phyloP scores from a whole-genome alignment of 2,113 vertebrate genomes.

The Brienomyrus longianalis region DNA sequence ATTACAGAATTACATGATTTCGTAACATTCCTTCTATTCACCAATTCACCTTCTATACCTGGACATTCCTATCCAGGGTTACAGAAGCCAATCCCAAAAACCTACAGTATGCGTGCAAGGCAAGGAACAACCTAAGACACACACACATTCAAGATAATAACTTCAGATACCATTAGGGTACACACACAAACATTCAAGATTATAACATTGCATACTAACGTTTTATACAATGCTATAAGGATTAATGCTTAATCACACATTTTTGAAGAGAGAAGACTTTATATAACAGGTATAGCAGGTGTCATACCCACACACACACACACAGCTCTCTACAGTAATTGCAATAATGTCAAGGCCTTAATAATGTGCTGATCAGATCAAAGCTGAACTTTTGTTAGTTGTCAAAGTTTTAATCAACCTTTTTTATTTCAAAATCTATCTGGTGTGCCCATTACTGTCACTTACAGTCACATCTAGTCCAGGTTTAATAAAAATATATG shows the following conservation, averaged over 20 bases:
- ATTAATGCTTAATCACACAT: not conserved
- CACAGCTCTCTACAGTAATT: not conserved
- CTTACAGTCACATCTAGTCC: not conserved
- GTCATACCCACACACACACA: not conserved
- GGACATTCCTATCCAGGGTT: not conserved
- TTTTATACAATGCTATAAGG: not conserved
- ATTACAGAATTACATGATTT: not conserved
- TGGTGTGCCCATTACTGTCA: not conserved
- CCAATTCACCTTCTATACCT: not conserved
- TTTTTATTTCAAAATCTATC: not conserved
- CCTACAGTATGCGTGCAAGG: not conserved
- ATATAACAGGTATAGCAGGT: not conserved
- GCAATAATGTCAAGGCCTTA: slow-evolving; percentile 25
- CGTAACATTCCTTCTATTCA: not conserved
- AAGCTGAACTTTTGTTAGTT: slow-evolving; percentile 65
- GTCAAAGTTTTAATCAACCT: slow-evolving; percentile 14
- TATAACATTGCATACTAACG: not conserved
- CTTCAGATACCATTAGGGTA: not conserved
- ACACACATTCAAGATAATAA: not conserved
- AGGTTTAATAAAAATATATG: not conserved
- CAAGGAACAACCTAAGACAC: not conserved
- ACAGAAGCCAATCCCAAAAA: not conserved
- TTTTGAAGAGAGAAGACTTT: not conserved
- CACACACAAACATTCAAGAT: not conserved
- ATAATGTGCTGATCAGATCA: slow-evolving; percentile 58